phyloP scores from a whole-genome alignment of 2,888 invertebrate genomes.

The Lottia scabra region DNA sequence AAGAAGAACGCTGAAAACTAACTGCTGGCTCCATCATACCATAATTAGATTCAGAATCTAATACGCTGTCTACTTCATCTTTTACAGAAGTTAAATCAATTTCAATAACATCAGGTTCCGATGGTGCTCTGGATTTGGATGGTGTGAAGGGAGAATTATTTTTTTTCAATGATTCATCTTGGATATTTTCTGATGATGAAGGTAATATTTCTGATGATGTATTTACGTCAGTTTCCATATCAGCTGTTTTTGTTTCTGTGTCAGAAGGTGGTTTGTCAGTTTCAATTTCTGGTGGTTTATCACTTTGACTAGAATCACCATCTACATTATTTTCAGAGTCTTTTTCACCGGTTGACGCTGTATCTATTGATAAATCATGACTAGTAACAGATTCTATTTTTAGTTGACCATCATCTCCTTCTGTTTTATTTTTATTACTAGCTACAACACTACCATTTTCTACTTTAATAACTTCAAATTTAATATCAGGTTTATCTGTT shows the following conservation, averaged over 20 bases:
- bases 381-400: slow-evolving; percentile 3
- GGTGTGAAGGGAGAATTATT: not conserved
- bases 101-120: not conserved
- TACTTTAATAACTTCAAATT: slow-evolving; percentile 3
- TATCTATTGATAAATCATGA: not conserved
- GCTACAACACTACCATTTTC: slow-evolving; percentile 5
- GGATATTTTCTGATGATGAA: not conserved
- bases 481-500: slow-evolving; percentile 1
- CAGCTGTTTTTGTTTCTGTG: not conserved
- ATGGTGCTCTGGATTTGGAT: not conserved
- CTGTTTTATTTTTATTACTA: not conserved
- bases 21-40: too few species aligned
- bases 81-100: not conserved
- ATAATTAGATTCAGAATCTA: not conserved
- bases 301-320: not conserved
- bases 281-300: not conserved
- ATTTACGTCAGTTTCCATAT: not conserved
- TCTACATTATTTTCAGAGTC: not conserved
- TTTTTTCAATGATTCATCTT: not conserved
- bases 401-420: not conserved
- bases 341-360: not conserved
- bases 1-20: too few species aligned
- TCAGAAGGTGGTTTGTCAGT: not conserved
- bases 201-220: too few species aligned
- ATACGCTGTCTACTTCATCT: slow-evolving; percentile 1